phyloP scores from a whole-genome alignment of 1,140 invertebrate genomes.

The Tetramorium parvispinum region DNA sequence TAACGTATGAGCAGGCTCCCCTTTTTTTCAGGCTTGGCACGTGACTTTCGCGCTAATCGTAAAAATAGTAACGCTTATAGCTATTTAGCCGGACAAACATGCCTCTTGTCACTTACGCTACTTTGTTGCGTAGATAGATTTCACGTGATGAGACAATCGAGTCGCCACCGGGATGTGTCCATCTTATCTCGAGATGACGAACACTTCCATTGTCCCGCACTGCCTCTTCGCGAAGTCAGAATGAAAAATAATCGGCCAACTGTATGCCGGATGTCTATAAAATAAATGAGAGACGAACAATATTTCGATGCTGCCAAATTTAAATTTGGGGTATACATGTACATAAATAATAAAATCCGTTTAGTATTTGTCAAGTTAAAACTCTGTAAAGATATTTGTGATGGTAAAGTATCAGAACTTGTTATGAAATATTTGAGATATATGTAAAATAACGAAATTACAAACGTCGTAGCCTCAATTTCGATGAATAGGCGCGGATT shows the following conservation, averaged over 20 bases:
- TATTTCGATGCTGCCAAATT: background rate
- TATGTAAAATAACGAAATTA: background rate
- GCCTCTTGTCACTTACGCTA: constrained; percentile 24
- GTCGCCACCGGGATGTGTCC: constrained; percentile 5
- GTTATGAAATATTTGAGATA: background rate
- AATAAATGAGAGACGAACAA: background rate
- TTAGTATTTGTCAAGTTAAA: too few relatives aligned
- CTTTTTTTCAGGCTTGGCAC: constrained; percentile 45
- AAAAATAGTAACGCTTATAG: constrained; percentile 42
- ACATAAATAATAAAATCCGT: too few relatives aligned
- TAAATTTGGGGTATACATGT: background rate
- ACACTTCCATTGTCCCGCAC: constrained; percentile 5
- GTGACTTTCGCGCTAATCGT: constrained; percentile 47
- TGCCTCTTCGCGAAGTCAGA: background rate
- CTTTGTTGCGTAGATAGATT: constrained; percentile 38
- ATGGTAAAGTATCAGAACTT: background rate
- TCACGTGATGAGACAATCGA: constrained; percentile 41
- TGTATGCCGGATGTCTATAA: background rate
- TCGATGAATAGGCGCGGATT: background rate
- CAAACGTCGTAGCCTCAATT: background rate
- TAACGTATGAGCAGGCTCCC: background rate
- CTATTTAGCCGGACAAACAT: background rate
- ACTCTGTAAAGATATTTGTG: background rate
- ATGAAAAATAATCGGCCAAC: background rate
- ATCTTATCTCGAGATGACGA: constrained; percentile 54